Percentiles rank a stretch among this genome's conserved stretches.
phyloP scores from a whole-genome alignment of 2,888 invertebrate genomes.

The Ectobius pallidus region DNA sequence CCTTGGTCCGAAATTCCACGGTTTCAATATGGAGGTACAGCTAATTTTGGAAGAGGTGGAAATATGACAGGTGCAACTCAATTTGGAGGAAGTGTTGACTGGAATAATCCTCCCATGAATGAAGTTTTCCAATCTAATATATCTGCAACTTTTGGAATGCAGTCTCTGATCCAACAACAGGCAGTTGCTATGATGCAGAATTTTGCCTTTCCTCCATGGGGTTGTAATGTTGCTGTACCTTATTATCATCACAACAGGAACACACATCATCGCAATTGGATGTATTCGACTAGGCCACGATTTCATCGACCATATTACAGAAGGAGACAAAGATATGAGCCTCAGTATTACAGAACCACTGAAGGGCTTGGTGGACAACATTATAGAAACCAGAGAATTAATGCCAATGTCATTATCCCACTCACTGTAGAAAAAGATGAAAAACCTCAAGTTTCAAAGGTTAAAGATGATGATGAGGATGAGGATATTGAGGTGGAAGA shows the following conservation, averaged over 20 bases:
- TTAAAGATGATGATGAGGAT: not conserved
- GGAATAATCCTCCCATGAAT: not conserved
- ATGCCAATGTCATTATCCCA: not conserved
- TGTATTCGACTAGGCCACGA: not conserved
- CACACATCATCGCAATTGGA: not conserved
- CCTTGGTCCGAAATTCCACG: not conserved
- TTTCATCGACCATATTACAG: not conserved
- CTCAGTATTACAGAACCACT: not conserved
- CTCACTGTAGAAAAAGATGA: not conserved
- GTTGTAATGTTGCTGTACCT: not conserved
- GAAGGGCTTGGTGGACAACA: not conserved
- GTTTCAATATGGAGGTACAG: not conserved
- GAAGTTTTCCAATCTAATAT: not conserved
- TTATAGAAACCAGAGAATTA: not conserved
- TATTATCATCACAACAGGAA: not conserved
- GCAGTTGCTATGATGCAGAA: not conserved
- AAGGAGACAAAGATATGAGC: not conserved
- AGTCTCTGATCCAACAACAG: not conserved
- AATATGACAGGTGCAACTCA: constrained; percentile 1
- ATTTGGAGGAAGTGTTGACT: no score
- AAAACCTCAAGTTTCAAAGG: not conserved
- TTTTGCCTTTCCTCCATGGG: not conserved
- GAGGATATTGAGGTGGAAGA: constrained; percentile 7
- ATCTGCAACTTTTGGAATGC: not conserved
- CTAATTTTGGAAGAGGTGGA: no score